Conservation (phyloP, 2,888 invertebrate genomes). For the Drosophila subquinaria region DNA sequence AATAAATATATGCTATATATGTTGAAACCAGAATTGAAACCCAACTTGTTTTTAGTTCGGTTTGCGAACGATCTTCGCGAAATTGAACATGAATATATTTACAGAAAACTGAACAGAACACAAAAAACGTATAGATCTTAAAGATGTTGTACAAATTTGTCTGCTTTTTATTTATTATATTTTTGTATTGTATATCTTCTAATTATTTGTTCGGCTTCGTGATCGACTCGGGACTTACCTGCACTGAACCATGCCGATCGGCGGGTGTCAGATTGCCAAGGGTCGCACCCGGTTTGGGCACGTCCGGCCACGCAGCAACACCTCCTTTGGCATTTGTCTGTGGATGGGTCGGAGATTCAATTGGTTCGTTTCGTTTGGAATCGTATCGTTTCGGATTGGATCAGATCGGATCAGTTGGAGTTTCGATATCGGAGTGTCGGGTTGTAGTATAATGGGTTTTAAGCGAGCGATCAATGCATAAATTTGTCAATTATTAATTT, state of each 20-base stretch:
- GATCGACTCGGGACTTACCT: conserved; percentile 88
- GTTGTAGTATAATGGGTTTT: conserved; percentile 36
- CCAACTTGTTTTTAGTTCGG: background rate
- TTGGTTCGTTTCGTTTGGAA: conserved; percentile 19
- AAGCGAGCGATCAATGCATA: conserved; percentile 57
- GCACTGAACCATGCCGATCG: conserved; percentile 98
- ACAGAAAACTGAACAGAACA: conserved; percentile 41
- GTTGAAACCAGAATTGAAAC: conserved; percentile 23
- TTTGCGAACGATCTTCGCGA: conserved; percentile 13
- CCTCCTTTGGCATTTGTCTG: conserved; percentile 89
- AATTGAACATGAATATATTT: conserved; percentile 33
- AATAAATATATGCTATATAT: conserved; percentile 20
- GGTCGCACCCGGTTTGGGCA: conserved; percentile 92
- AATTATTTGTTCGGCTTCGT: conserved; percentile 24
- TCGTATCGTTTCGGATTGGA: too few relatives aligned
- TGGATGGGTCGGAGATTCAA: conserved; percentile 46
- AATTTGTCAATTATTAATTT: conserved; percentile 59
- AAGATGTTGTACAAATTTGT: conserved; percentile 24
- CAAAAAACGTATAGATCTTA: conserved; percentile 24
- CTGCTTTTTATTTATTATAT: background rate
- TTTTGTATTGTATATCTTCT: background rate
- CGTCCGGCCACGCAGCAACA: conserved; percentile 93
- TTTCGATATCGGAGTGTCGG: conserved; percentile 37
- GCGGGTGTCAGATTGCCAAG: conserved; percentile 96
- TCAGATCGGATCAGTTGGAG: conserved; percentile 38